phyloP scores from a whole-genome alignment of 2,113 vertebrate species.

The Choloepus hoffmanni region DNA sequence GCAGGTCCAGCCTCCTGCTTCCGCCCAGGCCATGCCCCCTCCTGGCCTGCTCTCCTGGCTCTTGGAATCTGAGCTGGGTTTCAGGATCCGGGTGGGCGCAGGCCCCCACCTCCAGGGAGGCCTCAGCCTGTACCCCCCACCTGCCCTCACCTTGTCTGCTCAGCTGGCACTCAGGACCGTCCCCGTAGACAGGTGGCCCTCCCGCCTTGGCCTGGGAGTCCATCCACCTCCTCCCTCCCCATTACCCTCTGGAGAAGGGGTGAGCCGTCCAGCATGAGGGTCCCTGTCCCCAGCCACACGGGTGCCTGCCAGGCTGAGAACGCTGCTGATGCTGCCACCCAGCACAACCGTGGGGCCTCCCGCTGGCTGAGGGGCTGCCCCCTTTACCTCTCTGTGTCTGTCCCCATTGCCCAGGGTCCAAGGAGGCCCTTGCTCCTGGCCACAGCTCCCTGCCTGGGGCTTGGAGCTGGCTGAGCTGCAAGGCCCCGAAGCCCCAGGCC shows the following conservation, averaged over 20 bases:
- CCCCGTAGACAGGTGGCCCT: too few relatives aligned
- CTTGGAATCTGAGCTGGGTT: neutral
- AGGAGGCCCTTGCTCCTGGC: neutral
- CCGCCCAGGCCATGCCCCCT: too few relatives aligned
- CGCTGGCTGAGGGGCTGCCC: neutral
- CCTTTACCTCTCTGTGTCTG: neutral
- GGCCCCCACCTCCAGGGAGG: neutral
- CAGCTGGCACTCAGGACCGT: too few relatives aligned
- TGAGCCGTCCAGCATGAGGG: neutral
- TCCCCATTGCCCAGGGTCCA: neutral
- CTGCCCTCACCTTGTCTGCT: neutral
- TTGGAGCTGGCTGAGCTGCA: neutral
- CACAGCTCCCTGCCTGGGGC: neutral
- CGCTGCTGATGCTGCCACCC: neutral
- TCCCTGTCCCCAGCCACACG: neutral
- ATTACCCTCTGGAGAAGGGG: neutral
- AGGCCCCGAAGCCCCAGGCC: neutral
- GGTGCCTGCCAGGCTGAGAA: neutral
- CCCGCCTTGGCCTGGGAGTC: neutral
- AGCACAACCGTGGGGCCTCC: too few relatives aligned
- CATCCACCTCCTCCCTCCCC: too few relatives aligned
- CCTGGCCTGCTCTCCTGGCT: neutral
- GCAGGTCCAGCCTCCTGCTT: accelerated
- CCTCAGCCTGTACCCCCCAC: neutral
- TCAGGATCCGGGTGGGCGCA: neutral